Evolutionary conservation across 1,140 invertebrate genomes (phyloP), one percentile per base, ranked within the genome.

Genomic region (Diprion similis): DNA sequence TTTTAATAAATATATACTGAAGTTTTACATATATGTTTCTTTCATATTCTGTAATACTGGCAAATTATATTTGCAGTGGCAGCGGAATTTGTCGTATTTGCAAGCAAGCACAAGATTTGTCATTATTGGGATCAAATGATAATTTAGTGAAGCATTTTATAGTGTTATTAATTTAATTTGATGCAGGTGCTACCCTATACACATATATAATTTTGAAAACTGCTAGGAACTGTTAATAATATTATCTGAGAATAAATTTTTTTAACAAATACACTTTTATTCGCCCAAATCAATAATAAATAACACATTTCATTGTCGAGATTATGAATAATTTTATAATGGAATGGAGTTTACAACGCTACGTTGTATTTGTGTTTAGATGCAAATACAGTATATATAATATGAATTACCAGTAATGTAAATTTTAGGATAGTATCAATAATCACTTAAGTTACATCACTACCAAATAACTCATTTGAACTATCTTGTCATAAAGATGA

Each of bases 281-380:
- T 59, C 51, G 9, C 51, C 51, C 51, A 59, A 59, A 59, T 59
- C 51, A 59, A 59, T 59, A 59, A 59, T 59, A 59, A 59, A 59
- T 59, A 59, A 59, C 51, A 59, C 51, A 59, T 59, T 17, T 59
- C 51, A 59, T 8, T 59, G 51, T 59, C n/a, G 11, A 59, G n/a
- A 17, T 15, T 59, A 59, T 59, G 51, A 59, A 59, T 59, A 59
- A 59, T 59, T 59, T 59, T 17, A 59, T 59, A 59, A 59, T 59
- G 51, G 51, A 59, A 59, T 59, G 51, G 51, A 13, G n/a, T 59
- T 59, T 59, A 59, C n/a, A 17, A 13, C 24, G 24, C 11, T 59
- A 17, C 6, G 11, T 59, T 37, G 51, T 59, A 59, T 59, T 37
- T 59, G 51, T 59, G n/a, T 59, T 59, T 8, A 15, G 4, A 59